Conservation (phyloP, 2,888 invertebrate genomes). For the Cephonodes hylas region DNA sequence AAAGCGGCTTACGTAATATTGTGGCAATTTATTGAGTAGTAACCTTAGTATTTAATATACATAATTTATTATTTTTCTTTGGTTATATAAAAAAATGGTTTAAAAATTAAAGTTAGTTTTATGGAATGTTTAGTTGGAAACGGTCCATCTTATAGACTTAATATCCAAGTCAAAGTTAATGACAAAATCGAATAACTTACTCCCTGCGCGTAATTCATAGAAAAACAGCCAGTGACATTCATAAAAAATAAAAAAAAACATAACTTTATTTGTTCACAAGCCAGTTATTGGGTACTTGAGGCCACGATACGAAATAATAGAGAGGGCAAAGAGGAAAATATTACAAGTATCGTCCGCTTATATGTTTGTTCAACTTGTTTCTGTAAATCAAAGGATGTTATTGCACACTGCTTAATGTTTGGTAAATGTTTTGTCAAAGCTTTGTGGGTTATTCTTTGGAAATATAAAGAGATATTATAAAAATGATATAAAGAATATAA, state of each 20-base stretch:
- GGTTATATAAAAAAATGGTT: too few relatives aligned
- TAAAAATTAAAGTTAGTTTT: too few relatives aligned
- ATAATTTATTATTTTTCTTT: too few relatives aligned
- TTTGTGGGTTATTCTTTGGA: neutral
- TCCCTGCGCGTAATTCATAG: neutral
- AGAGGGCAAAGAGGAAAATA: neutral
- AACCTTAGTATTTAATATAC: too few relatives aligned
- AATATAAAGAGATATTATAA: neutral
- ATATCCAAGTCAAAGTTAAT: too few relatives aligned
- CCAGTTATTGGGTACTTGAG: constrained; percentile 5
- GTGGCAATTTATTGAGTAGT: too few relatives aligned
- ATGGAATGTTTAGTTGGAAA: too few relatives aligned
- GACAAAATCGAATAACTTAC: too few relatives aligned
- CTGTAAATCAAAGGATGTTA: constrained; percentile 11
- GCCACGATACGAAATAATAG: neutral
- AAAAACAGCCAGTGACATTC: neutral
- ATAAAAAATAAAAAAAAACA: neutral
- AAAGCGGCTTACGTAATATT: too few relatives aligned
- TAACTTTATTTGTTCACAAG: neutral
- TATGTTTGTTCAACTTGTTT: constrained; percentile 4
- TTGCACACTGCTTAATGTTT: neutral
- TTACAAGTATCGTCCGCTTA: neutral
- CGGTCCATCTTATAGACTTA: too few relatives aligned
- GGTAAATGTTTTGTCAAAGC: constrained; percentile 1
- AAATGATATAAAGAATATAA: too few relatives aligned